phyloP scores from a whole-genome alignment of 2,888 invertebrate species.

The Leptinotarsa peninsularis region DNA sequence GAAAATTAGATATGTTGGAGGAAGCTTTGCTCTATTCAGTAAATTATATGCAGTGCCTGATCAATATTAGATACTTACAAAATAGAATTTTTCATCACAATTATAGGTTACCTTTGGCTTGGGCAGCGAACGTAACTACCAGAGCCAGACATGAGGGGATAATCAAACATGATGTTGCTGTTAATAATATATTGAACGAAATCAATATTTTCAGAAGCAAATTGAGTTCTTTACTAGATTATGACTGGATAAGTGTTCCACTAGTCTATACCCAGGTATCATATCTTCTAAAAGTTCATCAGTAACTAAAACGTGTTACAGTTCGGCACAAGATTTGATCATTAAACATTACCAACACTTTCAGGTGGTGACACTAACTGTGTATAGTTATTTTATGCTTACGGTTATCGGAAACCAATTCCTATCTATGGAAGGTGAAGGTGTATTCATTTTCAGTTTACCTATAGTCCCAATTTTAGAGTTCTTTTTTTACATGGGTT shows the following conservation, averaged over 20 bases:
- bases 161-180: constrained; percentile 88
- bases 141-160: constrained; percentile 87
- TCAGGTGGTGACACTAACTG: constrained; percentile 85
- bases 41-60: no score
- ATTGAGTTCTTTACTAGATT: constrained; percentile 79
- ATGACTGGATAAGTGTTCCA: constrained; percentile 83
- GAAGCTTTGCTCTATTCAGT: no score
- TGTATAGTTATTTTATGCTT: constrained; percentile 90
- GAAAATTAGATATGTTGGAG: no score
- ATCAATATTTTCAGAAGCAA: constrained; percentile 83
- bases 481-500: constrained; percentile 89
- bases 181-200: constrained; percentile 88
- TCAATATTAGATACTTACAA: no score
- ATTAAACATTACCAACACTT: constrained; percentile 25
- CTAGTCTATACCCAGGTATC: constrained; percentile 82
- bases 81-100: neutral
- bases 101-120: constrained; percentile 82
- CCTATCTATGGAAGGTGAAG: constrained; percentile 64
- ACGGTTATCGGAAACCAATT: constrained; percentile 91
- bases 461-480: constrained; percentile 90
- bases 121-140: constrained; percentile 89
- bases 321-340: no score
- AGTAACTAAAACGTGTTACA: no score
- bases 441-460: constrained; percentile 78
- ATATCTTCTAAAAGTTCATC: neutral